These are phyloP conservation scores for Heliocidaris erythrogramma DNA, from an alignment of 35 echinoderm and acorn worm species.

Conservation along the genomic window DNA sequence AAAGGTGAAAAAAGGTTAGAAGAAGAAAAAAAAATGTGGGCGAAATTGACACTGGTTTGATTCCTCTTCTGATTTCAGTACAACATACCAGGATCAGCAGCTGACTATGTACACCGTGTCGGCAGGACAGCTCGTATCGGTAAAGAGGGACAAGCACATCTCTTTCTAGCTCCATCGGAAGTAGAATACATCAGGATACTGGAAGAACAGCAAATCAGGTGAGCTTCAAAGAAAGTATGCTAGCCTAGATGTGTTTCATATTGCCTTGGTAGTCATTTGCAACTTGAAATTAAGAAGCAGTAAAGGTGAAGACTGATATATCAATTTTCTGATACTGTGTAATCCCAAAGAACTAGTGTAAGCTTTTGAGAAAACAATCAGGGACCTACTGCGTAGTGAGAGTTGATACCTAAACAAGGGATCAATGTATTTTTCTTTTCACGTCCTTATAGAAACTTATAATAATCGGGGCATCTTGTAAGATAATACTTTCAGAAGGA, in stretches of 20 bases:
- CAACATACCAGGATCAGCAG: slow-evolving; percentile 87
- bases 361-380: no score
- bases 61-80: slow-evolving; percentile 54
- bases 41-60: not conserved
- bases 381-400: no score
- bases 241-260: not conserved
- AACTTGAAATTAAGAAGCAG: not conserved
- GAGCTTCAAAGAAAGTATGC: not conserved
- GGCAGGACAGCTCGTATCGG: slow-evolving; percentile 93
- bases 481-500: no score
- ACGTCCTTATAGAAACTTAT: no score
- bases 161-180: slow-evolving; percentile 87
- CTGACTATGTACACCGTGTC: slow-evolving; percentile 92
- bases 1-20: not conserved
- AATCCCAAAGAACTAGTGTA: no score
- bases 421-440: no score
- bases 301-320: not conserved
- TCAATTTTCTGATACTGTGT: not conserved
- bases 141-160: slow-evolving; percentile 81
- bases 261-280: not conserved
- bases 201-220: slow-evolving; percentile 82
- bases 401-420: no score
- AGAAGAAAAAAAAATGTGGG: not conserved
- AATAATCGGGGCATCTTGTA: no score
- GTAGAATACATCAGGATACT: slow-evolving; percentile 79